Conservation (phyloP, 35 echinoderm and acorn worm genomes). For the Apostichopus californicus region DNA sequence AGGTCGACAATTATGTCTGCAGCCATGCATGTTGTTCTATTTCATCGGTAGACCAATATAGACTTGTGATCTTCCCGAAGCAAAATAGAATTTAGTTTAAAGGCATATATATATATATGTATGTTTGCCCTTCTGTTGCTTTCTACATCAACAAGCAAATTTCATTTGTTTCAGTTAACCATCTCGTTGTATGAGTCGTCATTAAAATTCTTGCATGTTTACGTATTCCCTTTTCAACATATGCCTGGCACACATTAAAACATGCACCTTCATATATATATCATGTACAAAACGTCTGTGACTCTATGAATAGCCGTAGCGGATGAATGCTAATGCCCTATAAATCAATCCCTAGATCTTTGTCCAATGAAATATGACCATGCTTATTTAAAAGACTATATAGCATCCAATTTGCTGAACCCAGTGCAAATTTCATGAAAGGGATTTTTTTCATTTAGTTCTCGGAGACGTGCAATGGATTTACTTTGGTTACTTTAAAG, state of each 20-base stretch:
- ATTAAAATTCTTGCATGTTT: constrained; percentile 15
- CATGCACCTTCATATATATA: background rate
- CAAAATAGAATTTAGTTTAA: background rate
- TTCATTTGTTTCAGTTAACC: background rate
- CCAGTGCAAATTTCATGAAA: background rate
- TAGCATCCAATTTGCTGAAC: constrained; percentile 6
- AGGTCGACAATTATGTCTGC: no score
- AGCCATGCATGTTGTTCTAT: no score
- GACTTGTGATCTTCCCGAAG: no score
- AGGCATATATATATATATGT: background rate
- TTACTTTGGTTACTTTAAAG: constrained; percentile 9
- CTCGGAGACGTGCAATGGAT: background rate
- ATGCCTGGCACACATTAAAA: constrained; percentile 18
- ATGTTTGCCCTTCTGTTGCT: background rate
- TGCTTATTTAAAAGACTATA: background rate
- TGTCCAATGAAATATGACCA: constrained; percentile 14
- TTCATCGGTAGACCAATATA: no score
- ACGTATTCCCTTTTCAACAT: constrained; percentile 8
- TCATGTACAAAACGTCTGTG: background rate
- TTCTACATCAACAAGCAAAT: background rate
- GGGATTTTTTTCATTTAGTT: background rate
- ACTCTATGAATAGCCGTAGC: background rate
- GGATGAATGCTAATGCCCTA: constrained; percentile 8
- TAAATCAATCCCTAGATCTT: background rate
- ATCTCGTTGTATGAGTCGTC: background rate